Evolutionary conservation across 2,113 vertebrate species (phyloP).

Genomic region (Plecturocebus donacophilus): DNA sequence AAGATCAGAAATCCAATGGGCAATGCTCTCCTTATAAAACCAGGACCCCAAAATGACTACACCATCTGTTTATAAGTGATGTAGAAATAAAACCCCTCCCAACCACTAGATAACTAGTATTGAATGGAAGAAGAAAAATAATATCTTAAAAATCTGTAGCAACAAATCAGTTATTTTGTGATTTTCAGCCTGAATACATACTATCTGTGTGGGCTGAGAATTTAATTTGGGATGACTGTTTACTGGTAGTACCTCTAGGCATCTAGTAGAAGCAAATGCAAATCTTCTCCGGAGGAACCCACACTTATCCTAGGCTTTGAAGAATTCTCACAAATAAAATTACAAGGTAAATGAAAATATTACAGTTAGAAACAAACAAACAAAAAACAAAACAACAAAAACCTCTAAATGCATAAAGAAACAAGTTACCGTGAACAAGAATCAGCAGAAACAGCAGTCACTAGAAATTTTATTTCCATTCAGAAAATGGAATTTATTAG

Average conservation of each 20-base stretch:
- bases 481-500: background rate
- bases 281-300: background rate
- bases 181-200: background rate
- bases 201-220: background rate
- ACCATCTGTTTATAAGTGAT: background rate
- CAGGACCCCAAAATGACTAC: background rate
- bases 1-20: background rate
- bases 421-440: background rate
- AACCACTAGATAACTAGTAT: background rate
- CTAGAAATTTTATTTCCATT: background rate
- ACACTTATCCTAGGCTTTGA: background rate
- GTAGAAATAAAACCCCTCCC: background rate
- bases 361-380: background rate
- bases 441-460: background rate
- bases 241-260: background rate
- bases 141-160: background rate
- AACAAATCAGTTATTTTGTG: background rate
- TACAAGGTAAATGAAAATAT: background rate
- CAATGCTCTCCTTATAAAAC: background rate
- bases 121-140: background rate
- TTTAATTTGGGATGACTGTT: background rate
- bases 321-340: background rate
- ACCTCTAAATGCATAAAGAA: background rate
- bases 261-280: background rate
- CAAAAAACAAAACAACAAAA: background rate